Evolutionary conservation across 2,797 vertebrate species (phyloP).

Genomic region (Steatocranus sp.): DNA sequence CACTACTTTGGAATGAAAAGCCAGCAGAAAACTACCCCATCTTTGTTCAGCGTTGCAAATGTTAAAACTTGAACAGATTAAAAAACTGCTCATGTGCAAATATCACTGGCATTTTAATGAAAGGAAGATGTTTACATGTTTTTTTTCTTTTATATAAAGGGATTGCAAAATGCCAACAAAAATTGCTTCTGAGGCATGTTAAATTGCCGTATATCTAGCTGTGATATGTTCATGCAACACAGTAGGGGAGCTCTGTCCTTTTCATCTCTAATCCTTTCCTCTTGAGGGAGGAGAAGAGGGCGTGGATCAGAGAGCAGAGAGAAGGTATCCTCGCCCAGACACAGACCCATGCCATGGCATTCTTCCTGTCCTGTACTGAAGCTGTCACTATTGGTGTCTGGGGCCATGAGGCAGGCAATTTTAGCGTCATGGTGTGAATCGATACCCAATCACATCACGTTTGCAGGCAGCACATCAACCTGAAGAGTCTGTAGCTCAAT

Average conservation of each 20-base stretch:
- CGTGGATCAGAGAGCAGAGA: constrained; percentile 51
- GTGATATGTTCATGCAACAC: constrained; percentile 28
- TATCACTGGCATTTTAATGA: constrained; percentile 64
- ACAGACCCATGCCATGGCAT: constrained; percentile 30
- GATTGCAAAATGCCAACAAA: constrained; percentile 50
- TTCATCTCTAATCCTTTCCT: constrained; percentile 52
- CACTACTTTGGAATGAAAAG: constrained; percentile 60
- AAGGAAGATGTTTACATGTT: constrained; percentile 64
- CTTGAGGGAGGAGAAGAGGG: constrained; percentile 26
- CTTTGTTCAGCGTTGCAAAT: constrained; percentile 49
- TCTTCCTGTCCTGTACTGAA: constrained; percentile 74
- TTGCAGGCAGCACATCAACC: constrained; percentile 70
- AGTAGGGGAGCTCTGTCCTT: constrained; percentile 27
- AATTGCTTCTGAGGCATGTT: constrained; percentile 37
- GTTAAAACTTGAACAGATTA: constrained; percentile 65
- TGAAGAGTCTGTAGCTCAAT: constrained; percentile 73
- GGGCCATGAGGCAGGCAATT: constrained; percentile 84
- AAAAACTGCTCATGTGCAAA: constrained; percentile 64
- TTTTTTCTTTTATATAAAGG: constrained; percentile 33
- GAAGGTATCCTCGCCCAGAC: constrained; percentile 55
- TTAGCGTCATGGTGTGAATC: constrained; percentile 79
- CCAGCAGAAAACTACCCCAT: constrained; percentile 37
- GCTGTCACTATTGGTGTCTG: constrained; percentile 77
- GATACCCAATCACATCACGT: constrained; percentile 83
- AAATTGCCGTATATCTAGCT: constrained; percentile 41